Percentiles rank a stretch among this genome's conserved stretches.
Conservation (phyloP, 1,140 invertebrate species). For the Brachionus paranguensis region DNA sequence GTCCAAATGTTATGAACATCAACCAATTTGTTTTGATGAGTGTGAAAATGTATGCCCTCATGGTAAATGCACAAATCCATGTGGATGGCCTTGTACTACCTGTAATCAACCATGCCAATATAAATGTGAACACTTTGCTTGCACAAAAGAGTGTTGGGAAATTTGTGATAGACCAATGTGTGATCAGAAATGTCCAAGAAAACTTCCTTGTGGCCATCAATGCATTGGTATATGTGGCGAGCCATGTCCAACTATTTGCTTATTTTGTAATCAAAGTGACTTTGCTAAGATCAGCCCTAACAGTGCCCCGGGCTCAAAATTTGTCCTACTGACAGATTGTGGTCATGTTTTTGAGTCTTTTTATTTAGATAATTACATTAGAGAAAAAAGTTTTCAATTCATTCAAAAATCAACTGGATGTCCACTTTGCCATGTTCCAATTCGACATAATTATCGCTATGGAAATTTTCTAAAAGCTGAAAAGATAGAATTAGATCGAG, state of each 20-base stretch:
- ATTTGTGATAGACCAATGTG: conserved; percentile 61
- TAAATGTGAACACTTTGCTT: conserved; percentile 59
- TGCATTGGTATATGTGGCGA: conserved; percentile 62
- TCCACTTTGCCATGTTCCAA: conserved; percentile 63
- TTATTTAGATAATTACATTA: conserved; percentile 59
- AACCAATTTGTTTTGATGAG: conserved; percentile 51
- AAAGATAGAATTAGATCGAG: neutral
- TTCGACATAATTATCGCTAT: conserved; percentile 57
- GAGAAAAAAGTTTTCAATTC: conserved; percentile 43
- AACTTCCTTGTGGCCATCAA: conserved; percentile 60
- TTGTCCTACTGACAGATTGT: conserved; percentile 64
- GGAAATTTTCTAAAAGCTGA: neutral
- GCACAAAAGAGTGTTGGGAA: conserved; percentile 60
- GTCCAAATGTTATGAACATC: neutral
- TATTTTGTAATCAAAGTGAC: neutral
- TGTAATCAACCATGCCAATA: conserved; percentile 59
- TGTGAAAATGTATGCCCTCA: conserved; percentile 1
- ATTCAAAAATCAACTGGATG: conserved; percentile 58
- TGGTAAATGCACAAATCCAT: neutral
- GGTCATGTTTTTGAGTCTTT: conserved; percentile 61
- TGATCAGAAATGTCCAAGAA: conserved; percentile 44
- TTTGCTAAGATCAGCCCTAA: conserved; percentile 59
- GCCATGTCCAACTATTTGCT: conserved; percentile 52
- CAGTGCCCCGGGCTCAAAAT: conserved; percentile 49
- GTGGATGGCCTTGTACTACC: conserved; percentile 43